Evolutionary conservation across 92 coral and sea anemone genomes (phyloP), one percentile per base, ranked within the genome.

Genomic region (Porites cylindrica): DNA sequence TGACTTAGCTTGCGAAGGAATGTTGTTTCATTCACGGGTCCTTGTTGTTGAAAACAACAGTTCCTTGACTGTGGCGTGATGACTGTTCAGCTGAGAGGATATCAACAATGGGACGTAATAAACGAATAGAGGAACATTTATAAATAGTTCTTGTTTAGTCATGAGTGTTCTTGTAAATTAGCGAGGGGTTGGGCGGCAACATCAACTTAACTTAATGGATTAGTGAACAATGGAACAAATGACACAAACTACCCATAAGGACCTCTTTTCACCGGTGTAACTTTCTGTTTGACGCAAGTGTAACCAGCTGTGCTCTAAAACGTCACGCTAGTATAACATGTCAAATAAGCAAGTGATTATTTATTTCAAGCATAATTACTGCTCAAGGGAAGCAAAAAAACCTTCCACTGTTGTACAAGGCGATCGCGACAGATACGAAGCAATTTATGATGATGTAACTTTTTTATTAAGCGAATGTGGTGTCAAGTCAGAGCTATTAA

Each of bases 101-200:
- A 66, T 17, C 10, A 29, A 63, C 11, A 47, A 64, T 32, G 10
- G 21, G 16, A 50, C 38, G 1, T 1, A 51, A 52, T 21, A 11
- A 26, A 12, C 38, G 10, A n/a, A 12, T 20, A 56, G 85, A 76
- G 85, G 85, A 81, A 70, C 75, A 56, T 38, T 20, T 64, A 26
- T 58, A 68, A 68, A 6, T 20, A 20, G 29, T 18, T 81, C 26
- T 51, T 68, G 85, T 67, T n/a, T 18, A 54, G 77, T 81, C 85
- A 69, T 23, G 56, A 70, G 68, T 26, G 76, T 80, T 67, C 23
- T 80, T 47, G 54, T 75, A 75, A 63, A 38, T 38, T 38, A 38
- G 47, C 47, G 24, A 75, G 63, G 18, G 6, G 19, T 58, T 10
- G 24, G 32, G 32, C 3, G 32, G 20, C 52, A 53, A 13, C 23